Conservation (phyloP, 2,888 invertebrate species). For the Oegoconia quadripuncta region DNA sequence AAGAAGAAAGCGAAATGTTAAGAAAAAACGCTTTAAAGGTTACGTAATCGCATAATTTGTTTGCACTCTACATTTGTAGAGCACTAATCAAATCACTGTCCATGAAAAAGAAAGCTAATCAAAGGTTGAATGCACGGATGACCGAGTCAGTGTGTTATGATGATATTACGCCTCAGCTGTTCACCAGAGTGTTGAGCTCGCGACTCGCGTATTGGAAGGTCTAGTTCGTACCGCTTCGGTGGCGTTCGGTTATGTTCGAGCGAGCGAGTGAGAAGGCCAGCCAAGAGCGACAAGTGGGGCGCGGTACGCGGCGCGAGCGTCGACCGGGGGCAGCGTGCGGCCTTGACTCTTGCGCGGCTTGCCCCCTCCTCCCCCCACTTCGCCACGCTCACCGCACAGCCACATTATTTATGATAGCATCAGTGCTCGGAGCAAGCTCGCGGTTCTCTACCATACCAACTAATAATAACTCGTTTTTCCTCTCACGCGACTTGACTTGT, state of each 20-base stretch:
- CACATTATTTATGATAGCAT: slow-evolving; percentile 78
- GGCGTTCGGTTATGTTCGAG: slow-evolving; percentile 39
- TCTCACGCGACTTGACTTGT: slow-evolving; percentile 71
- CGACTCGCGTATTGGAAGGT: slow-evolving; percentile 65
- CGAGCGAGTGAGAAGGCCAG: slow-evolving; percentile 51
- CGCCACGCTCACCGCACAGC: slow-evolving; percentile 60
- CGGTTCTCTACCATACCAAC: slow-evolving; percentile 69
- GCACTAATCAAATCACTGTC: slow-evolving; percentile 49
- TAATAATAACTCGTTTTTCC: slow-evolving; percentile 78
- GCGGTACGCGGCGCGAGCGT: slow-evolving; percentile 62
- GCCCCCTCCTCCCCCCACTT: slow-evolving; percentile 33
- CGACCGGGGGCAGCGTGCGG: slow-evolving; percentile 87
- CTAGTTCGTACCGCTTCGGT: slow-evolving; percentile 70
- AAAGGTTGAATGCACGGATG: slow-evolving; percentile 79
- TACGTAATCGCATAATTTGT: no score
- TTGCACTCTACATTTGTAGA: slow-evolving; percentile 14
- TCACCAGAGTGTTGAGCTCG: slow-evolving; percentile 68
- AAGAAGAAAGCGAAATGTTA: no score
- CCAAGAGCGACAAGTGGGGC: slow-evolving; percentile 43
- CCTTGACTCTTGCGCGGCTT: slow-evolving; percentile 81
- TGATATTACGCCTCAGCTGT: slow-evolving; percentile 78
- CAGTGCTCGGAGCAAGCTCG: slow-evolving; percentile 70
- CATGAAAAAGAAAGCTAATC: slow-evolving; percentile 75
- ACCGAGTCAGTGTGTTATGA: slow-evolving; percentile 79
- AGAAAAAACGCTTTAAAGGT: not conserved